Conservation (phyloP, 1,140 invertebrate species). For the Antheraea mylitta region DNA sequence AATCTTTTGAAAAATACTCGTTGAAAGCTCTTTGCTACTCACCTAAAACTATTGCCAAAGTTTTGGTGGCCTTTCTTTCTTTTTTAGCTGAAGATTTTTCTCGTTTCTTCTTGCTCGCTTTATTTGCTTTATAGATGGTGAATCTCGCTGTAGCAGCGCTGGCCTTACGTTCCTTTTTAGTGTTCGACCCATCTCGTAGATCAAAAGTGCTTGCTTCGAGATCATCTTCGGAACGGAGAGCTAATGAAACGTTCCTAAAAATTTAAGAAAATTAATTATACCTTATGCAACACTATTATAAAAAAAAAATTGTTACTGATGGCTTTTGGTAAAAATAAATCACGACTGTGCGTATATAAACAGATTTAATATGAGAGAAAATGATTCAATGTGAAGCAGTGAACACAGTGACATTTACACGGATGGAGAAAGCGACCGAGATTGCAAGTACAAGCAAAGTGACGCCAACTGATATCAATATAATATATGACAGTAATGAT, state of each 20-base stretch:
- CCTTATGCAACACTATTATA: no score
- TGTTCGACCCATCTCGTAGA: constrained; percentile 56
- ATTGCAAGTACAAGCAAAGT: no score
- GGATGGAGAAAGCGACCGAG: no score
- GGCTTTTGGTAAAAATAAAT: no score
- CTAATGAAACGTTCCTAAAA: constrained; percentile 76
- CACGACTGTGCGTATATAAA: no score
- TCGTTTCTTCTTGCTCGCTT: constrained; percentile 95
- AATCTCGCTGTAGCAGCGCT: constrained; percentile 85
- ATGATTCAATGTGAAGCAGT: no score
- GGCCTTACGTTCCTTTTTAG: constrained; percentile 86
- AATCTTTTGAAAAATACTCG: constrained; percentile 13
- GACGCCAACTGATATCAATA: no score
- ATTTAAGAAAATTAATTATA: background rate
- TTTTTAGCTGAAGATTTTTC: constrained; percentile 97
- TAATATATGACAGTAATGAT: no score
- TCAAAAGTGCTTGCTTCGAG: constrained; percentile 55
- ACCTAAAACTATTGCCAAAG: constrained; percentile 99
- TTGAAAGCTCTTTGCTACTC: constrained; percentile 32
- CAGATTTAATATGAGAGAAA: no score
- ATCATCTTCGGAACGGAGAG: constrained; percentile 75
- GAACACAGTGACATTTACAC: no score
- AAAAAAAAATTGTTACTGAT: no score
- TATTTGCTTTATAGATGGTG: constrained; percentile 95
- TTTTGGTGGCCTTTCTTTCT: constrained; percentile 99